Conservation (phyloP, 2,113 vertebrate genomes). For the Buteo buteo region DNA sequence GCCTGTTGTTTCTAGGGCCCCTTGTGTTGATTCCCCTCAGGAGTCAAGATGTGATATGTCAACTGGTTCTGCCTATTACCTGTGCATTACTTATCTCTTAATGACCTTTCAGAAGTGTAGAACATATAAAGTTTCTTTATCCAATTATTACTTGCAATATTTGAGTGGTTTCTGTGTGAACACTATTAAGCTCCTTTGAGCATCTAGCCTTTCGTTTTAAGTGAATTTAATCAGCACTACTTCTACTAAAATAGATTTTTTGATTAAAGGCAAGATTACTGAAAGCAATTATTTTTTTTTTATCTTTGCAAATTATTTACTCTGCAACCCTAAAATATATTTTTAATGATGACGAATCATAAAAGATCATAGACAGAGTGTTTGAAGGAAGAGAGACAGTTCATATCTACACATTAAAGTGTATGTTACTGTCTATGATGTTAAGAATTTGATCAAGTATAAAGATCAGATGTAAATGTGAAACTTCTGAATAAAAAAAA, state of each 20-base stretch:
- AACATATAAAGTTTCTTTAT: background rate
- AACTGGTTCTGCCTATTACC: background rate
- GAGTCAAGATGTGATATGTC: background rate
- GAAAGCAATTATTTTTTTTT: background rate
- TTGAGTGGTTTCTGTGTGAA: background rate
- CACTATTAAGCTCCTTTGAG: background rate
- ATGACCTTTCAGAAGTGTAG: background rate
- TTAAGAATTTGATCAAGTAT: background rate
- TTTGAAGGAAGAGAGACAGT: background rate
- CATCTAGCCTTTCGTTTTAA: background rate
- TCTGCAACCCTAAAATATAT: background rate
- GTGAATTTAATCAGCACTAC: conserved; percentile 19
- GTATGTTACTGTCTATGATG: background rate
- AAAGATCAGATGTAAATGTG: background rate
- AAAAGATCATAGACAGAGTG: background rate
- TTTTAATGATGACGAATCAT: background rate
- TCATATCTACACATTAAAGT: background rate
- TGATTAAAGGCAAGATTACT: background rate
- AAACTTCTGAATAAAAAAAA: background rate
- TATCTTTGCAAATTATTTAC: background rate
- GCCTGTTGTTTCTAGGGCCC: background rate
- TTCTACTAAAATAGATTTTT: background rate
- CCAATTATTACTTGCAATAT: background rate
- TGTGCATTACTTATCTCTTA: background rate
- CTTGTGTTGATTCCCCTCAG: background rate